Evolutionary conservation across 2,888 invertebrate genomes (phyloP), one percentile per base, ranked within the genome.

Genomic region (Synanthedon andrenaeformis): DNA sequence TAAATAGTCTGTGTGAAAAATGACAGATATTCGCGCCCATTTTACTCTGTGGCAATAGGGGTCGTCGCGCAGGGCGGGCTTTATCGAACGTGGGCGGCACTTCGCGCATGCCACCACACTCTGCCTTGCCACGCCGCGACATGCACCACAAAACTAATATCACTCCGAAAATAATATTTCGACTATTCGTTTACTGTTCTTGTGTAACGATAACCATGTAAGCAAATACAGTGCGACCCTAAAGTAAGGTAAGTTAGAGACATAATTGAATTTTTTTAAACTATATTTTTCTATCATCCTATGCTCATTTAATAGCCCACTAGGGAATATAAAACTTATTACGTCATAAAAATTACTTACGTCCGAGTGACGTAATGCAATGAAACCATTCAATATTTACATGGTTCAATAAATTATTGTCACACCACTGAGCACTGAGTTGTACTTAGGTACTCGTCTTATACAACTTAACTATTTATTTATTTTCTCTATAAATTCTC

Each of bases 51-150:
- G 62, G 65, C 64, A 58, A 62, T 63, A 66, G 66, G 58, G 56
- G 55, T 51, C 50, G 17, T 49, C 49, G 52, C 42, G 53, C 54
- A 53, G 59, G 57, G 59, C 59, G 63, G 57, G 56, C 55, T 59
- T 58, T 85, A 86, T 86, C 82, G 85, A 86, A 67, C 85, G 85
- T 85, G 81, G 84, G 83, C 82, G 84, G 71, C 57, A 35, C 10
- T 35, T 35, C 76, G 82, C 69, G 67, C 66, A 68, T 57, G 76
- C 74, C 76, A 75, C 51, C 23, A 23, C 17, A 19, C 12, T 66
- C 61, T 65, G 64, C 62, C 63, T 64, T 68, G 67, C 59, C 63
- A 49, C 41, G 48, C 67, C 67, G 71, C 74, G 76, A 67, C 63
- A 74, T 76, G 78, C 72, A 73, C 68, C 63, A 65, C 70, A 71